Percentiles rank a stretch among this genome's conserved stretches.
Conservation (phyloP, 2,113 vertebrate genomes). For the Ginglymostoma cirratum region DNA sequence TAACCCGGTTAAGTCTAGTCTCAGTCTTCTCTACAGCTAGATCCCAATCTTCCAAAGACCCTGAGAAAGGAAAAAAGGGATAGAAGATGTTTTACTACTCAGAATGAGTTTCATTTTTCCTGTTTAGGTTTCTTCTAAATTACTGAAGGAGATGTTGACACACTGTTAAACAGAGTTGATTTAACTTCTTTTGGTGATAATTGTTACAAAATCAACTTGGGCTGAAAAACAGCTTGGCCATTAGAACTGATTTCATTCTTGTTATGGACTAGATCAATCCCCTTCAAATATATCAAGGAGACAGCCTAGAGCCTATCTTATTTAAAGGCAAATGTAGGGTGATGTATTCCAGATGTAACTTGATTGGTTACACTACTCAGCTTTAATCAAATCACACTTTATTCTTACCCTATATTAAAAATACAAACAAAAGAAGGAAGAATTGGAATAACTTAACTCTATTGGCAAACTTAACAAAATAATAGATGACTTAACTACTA, state of each 20-base stretch:
- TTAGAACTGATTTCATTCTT: not conserved
- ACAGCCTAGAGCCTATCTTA: no score
- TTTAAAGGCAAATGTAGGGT: no score
- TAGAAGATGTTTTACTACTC: not conserved
- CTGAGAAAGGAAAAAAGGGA: constrained; percentile 48
- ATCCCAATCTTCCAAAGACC: constrained; percentile 91
- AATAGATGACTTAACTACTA: no score
- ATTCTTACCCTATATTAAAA: no score
- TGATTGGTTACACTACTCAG: no score
- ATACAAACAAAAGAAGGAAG: no score
- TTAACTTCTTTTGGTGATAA: not conserved
- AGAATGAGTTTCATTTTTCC: not conserved
- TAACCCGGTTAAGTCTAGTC: constrained; percentile 72
- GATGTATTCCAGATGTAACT: no score
- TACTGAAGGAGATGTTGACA: not conserved
- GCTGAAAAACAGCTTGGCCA: not conserved
- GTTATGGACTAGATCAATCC: no score
- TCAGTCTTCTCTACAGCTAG: constrained; percentile 84
- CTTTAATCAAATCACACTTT: no score
- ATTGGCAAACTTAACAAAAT: no score
- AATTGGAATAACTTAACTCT: no score
- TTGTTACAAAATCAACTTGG: not conserved
- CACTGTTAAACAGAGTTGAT: not conserved
- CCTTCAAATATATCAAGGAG: no score
- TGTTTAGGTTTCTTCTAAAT: not conserved